Evolutionary conservation across 2,888 invertebrate genomes (phyloP).

Genomic region (Drosophila maculinotata): DNA sequence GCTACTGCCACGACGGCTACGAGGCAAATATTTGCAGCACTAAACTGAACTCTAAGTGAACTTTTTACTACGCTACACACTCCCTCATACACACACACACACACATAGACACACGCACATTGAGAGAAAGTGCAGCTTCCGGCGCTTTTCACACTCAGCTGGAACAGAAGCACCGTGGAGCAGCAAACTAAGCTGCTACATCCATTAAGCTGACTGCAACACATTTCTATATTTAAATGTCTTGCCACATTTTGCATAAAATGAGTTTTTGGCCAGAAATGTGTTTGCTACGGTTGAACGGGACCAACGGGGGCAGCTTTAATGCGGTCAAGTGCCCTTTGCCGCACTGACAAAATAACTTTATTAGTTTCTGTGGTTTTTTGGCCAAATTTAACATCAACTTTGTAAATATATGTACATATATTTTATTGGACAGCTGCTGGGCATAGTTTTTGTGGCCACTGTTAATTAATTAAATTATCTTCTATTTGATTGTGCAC

Average conservation of each 20-base stretch:
- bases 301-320: constrained; percentile 29
- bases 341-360: constrained; percentile 20
- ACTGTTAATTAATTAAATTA: constrained; percentile 39
- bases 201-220: constrained; percentile 22
- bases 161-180: constrained; percentile 8
- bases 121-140: constrained; percentile 24
- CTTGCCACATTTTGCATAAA: constrained; percentile 36
- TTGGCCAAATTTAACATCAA: neutral
- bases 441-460: constrained; percentile 16
- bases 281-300: no score
- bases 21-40: constrained; percentile 68
- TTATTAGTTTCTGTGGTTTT: constrained; percentile 47
- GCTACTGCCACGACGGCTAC: constrained; percentile 6
- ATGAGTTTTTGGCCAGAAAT: constrained; percentile 6
- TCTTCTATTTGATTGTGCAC: constrained; percentile 20
- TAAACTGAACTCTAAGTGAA: constrained; percentile 56
- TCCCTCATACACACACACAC: neutral
- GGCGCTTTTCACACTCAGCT: constrained; percentile 54
- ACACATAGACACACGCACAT: neutral
- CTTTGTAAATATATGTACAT: neutral
- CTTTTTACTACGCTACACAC: constrained; percentile 48
- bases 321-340: constrained; percentile 56
- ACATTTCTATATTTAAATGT: constrained; percentile 27
- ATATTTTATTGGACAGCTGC: constrained; percentile 11
- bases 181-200: constrained; percentile 11